phyloP scores from a whole-genome alignment of 2,888 invertebrate genomes.

The Digitonthophagus gazella region DNA sequence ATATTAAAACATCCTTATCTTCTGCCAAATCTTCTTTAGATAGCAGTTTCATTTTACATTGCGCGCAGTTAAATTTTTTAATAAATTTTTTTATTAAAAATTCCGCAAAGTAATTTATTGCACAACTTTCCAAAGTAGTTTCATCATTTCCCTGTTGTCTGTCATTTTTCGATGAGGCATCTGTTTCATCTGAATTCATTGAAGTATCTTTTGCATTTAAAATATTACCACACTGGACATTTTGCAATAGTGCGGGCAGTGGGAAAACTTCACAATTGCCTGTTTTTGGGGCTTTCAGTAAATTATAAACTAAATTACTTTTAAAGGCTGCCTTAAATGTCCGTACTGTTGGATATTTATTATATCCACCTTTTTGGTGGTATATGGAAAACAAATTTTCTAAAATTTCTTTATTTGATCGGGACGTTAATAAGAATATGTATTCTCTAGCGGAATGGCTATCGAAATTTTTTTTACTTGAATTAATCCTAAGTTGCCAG shows the following conservation, averaged over 20 bases:
- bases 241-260: no score
- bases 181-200: not conserved
- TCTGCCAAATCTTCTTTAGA: slow-evolving; percentile 24
- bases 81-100: slow-evolving; percentile 30
- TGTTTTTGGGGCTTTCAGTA: slow-evolving; percentile 19
- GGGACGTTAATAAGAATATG: slow-evolving; percentile 23
- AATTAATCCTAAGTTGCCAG: slow-evolving; percentile 23
- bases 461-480: slow-evolving; percentile 17
- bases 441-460: not conserved
- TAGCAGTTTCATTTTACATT: slow-evolving; percentile 19
- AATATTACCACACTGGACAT: not conserved
- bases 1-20: slow-evolving; percentile 30
- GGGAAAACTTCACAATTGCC: slow-evolving; percentile 19
- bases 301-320: slow-evolving; percentile 9
- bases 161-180: not conserved
- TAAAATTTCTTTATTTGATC: slow-evolving; percentile 28
- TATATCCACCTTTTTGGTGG: slow-evolving; percentile 24
- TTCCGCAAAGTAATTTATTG: slow-evolving; percentile 34
- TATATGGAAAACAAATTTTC: slow-evolving; percentile 29
- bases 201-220: not conserved
- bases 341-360: slow-evolving; percentile 21
- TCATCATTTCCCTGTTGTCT: not conserved
- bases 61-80: slow-evolving; percentile 29
- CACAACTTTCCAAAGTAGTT: slow-evolving; percentile 28
- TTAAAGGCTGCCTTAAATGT: no score